These are phyloP conservation scores for Shinisaurus crocodilurus DNA, from an alignment of 2,113 vertebrate species.

Conservation along the genomic window DNA sequence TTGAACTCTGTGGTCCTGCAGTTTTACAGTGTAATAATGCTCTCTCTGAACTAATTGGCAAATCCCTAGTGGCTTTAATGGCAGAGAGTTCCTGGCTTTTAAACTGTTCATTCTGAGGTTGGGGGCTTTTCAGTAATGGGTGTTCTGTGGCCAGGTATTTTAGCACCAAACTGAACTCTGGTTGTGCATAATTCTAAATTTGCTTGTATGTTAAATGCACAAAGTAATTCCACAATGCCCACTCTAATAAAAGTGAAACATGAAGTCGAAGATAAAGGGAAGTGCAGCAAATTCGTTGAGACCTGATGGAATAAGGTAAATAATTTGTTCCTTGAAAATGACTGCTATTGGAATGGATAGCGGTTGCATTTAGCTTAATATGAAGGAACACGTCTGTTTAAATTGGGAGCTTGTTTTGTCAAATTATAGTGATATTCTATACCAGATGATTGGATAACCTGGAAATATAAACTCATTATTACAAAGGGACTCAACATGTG, in stretches of 20 bases:
- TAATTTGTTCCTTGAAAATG: not conserved
- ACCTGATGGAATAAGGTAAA: not conserved
- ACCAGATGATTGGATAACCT: not conserved
- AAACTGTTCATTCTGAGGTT: conserved; percentile 3
- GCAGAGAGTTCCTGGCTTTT: not conserved
- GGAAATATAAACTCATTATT: not conserved
- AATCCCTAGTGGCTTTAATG: not conserved
- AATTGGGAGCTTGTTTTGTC: not conserved
- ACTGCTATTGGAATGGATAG: not conserved
- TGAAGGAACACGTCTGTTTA: not conserved
- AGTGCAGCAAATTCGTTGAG: not conserved
- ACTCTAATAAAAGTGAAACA: not conserved
- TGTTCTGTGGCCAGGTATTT: not conserved
- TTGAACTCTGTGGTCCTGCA: not conserved
- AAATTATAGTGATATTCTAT: not conserved
- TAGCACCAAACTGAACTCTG: not conserved
- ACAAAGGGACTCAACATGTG: not conserved
- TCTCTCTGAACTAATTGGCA: not conserved
- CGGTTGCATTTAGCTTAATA: not conserved
- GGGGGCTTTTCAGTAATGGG: not conserved
- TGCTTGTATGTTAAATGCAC: not conserved
- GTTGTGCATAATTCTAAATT: not conserved
- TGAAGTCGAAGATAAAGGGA: not conserved
- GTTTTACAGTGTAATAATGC: conserved; percentile 11
- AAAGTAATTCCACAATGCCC: not conserved